Evolutionary conservation across 2,888 invertebrate species (phyloP), one percentile per base, ranked within the genome.

Genomic region (Synanthedon formicaeformis): DNA sequence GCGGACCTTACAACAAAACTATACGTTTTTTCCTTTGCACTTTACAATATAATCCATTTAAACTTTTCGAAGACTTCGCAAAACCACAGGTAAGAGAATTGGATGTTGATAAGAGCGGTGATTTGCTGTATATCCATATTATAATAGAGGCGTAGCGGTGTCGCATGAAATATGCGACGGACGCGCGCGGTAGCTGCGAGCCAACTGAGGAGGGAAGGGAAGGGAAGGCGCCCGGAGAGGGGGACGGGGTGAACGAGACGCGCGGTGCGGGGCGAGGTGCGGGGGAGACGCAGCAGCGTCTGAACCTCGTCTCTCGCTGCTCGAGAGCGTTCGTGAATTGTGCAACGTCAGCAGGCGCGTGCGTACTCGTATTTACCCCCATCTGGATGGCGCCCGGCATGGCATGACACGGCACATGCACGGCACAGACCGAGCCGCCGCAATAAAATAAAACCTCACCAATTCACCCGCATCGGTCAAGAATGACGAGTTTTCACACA

Each of bases 11-110:
- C 65, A 34, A 34, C 34, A 75, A 72, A 77, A 73, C 71, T 72
- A 73, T 66, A 50, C 23, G 51, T 64, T 63, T 67, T 71, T 70
- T 69, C 67, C 67, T 63, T 67, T 62, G 67, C 82, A 84, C 84
- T 85, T 82, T 81, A 87, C 81, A 87, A 84, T 83, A 86, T 87
- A 87, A 87, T 87, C 87, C 87, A 86, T 87, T 85, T 85, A 73
- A 78, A 81, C 72, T 86, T 86, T 72, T 84, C 86, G 69, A 79
- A 79, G 63, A 86, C 76, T 81, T 84, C 81, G 73, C 84, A 82
- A 67, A 87, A 85, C 86, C 87, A 87, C 81, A 81, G 75, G 80
- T 82, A 85, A 60, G 81, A 76, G 71, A 85, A 86, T 74, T 81
- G 78, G 79, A 76, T 81, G 78, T 77, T 80, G 76, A 78, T 76